These are phyloP conservation scores for Ispidina lecontei DNA, from an alignment of 2,797 vertebrate species.

Conservation along the genomic window DNA sequence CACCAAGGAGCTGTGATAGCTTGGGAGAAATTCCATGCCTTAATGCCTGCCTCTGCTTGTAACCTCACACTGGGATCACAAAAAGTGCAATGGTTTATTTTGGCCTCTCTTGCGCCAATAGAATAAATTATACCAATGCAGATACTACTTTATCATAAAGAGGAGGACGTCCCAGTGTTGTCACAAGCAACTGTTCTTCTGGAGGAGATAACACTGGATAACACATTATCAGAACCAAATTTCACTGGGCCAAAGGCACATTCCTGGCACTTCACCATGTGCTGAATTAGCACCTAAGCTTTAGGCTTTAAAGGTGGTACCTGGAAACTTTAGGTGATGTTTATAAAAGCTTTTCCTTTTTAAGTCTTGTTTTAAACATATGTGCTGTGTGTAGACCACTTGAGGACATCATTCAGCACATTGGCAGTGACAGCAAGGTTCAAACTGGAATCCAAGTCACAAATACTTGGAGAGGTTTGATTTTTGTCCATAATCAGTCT, in stretches of 20 bases:
- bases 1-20: neutral
- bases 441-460: neutral
- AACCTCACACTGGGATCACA: neutral
- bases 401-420: constrained; percentile 36
- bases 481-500: neutral
- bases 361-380: constrained; percentile 36
- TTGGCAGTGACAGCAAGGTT: constrained; percentile 7
- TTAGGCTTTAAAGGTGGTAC: neutral
- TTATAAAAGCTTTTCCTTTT: constrained; percentile 10
- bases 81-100: neutral
- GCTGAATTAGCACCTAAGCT: neutral
- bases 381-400: neutral
- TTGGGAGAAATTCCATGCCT: neutral
- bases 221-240: neutral
- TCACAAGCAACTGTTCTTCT: neutral
- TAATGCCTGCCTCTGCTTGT: neutral
- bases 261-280: neutral
- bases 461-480: neutral
- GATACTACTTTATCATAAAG: neutral
- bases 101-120: neutral
- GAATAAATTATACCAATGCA: neutral
- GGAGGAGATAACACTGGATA: neutral
- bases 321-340: neutral
- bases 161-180: neutral
- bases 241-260: neutral